Evolutionary conservation across 2,113 vertebrate species (phyloP), one percentile per base, ranked within the genome.

Genomic region (Thunnus maccoyii): DNA sequence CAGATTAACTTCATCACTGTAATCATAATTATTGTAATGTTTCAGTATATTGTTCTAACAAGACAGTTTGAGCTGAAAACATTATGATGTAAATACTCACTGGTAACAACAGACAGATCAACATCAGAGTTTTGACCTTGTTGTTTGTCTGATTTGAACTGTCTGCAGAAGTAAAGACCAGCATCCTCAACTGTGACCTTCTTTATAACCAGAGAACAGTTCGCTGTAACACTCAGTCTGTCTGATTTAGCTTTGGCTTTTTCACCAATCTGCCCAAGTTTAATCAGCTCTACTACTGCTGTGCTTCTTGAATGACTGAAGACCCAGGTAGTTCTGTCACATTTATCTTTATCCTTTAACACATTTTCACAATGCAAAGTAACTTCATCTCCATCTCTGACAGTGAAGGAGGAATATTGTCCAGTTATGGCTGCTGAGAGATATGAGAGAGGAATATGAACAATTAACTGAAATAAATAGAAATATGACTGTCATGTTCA

Each of bases 151-250:
- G 3, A 5, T 0, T 36, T 1, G 0, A 2, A 44, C 32, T 41
- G 20, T 66, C 14, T 9, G 44, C 86, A 88, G 51, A 0, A 0
- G 5, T 83, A 80, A 8, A 0, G 0, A 48, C 86, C 84, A 69
- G 0, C 76, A 83, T 90, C 81, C 7, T 64, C 47, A 5, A 0
- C 47, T 52, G 36, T 48, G 80, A 90, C 47, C 3, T 58, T 67
- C 69, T 82, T 75, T n/a, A 82, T 36, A 8, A 75, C 50, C 87
- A 89, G 73, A 72, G 80, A 86, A 69, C 83, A 87, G 1, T 83
- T 44, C 1, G 11, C 22, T 65, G 22, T 13, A 8, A 88, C 18
- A 15, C 47, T 84, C 78, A 86, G 78, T 80, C 64, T 72, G 74
- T 75, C 55, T 62, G 57, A 36, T 75, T 55, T 63, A 44, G 3